A percentile compares a stretch with the other conserved stretches of the same genome.
Evolutionary conservation across 2,797 vertebrate species (phyloP).

Genomic region (Sebastes taczanowskii): DNA sequence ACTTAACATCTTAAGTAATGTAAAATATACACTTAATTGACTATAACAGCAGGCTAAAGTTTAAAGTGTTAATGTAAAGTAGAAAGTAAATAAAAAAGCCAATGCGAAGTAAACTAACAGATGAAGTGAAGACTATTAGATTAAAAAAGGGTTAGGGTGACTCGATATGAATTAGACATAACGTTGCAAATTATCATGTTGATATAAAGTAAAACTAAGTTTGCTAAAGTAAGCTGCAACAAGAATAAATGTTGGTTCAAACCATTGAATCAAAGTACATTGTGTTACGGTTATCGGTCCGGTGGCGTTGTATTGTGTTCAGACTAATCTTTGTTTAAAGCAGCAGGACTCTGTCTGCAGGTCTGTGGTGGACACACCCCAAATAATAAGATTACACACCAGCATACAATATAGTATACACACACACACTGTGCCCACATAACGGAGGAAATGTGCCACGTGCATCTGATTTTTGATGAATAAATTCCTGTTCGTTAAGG

Average conservation of each 20-base stretch:
- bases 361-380: neutral
- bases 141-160: neutral
- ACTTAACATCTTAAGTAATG: neutral
- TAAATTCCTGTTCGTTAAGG: constrained; percentile 49
- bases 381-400: constrained; percentile 17
- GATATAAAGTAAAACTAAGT: neutral
- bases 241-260: neutral
- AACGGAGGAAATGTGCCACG: constrained; percentile 30
- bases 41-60: neutral
- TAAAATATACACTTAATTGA: neutral
- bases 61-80: neutral
- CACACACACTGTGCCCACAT: neutral
- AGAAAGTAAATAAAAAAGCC: neutral
- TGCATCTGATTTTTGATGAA: constrained; percentile 57
- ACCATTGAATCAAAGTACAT: neutral
- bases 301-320: neutral
- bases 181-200: neutral
- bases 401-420: neutral
- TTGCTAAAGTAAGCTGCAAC: neutral
- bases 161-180: fast-evolving
- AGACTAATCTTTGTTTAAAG: neutral
- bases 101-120: neutral
- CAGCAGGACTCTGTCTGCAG: constrained; percentile 14
- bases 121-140: neutral
- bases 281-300: neutral